phyloP scores from a whole-genome alignment of 2,113 vertebrate genomes.

The Heterocephalus glaber region DNA sequence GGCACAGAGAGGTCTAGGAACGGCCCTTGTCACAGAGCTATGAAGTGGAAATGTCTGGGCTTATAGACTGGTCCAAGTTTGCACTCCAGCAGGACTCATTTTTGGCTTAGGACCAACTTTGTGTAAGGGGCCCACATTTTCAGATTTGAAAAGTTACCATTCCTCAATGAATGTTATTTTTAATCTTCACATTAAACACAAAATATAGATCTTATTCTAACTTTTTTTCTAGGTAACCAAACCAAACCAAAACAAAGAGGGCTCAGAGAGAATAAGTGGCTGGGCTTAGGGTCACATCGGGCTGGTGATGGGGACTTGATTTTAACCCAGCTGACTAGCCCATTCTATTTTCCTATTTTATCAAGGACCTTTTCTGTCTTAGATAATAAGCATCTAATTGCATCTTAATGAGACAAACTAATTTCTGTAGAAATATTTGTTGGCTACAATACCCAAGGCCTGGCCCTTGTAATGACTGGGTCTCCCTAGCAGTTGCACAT shows the following conservation, averaged over 20 bases:
- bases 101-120: background rate
- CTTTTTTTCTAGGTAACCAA: background rate
- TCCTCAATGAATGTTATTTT: background rate
- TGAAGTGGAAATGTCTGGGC: background rate
- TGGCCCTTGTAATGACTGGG: background rate
- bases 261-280: background rate
- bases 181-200: background rate
- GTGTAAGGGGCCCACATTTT: background rate
- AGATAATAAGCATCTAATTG: slow-evolving; percentile 52
- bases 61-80: background rate
- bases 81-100: background rate
- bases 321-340: background rate
- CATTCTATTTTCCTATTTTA: slow-evolving; percentile 11
- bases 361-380: background rate
- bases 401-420: slow-evolving; percentile 62
- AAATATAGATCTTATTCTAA: slow-evolving; percentile 6
- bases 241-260: background rate
- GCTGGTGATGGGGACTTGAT: background rate
- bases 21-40: background rate
- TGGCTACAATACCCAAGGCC: background rate
- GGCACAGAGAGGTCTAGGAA: background rate
- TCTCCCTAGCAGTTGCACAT: background rate
- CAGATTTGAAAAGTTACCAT: background rate
- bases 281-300: slow-evolving; percentile 13
- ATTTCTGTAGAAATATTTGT: slow-evolving; percentile 53